Conservation (phyloP, 2,113 vertebrate species). For the Callionymus lyra region DNA sequence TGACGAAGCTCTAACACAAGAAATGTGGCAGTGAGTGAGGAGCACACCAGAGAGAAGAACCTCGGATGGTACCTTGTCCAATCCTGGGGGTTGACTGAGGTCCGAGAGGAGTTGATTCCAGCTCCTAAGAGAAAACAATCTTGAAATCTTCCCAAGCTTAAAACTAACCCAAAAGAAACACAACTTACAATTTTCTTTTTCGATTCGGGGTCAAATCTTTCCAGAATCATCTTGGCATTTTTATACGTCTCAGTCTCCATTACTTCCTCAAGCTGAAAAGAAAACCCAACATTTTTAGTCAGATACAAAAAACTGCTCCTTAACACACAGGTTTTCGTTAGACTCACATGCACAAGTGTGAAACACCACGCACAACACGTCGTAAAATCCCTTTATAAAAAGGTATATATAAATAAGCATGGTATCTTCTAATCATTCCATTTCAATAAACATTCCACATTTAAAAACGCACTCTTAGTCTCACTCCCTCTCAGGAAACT, state of each 20-base stretch:
- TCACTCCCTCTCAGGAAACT: too few relatives aligned
- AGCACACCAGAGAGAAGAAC: neutral
- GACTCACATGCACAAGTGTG: too few relatives aligned
- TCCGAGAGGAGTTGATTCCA: constrained; percentile 71
- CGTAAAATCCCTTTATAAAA: too few relatives aligned
- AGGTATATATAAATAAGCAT: too few relatives aligned
- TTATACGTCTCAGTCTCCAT: constrained; percentile 99
- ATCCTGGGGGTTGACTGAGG: constrained; percentile 76
- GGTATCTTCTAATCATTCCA: too few relatives aligned
- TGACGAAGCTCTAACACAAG: constrained; percentile 82
- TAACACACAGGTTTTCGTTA: too few relatives aligned
- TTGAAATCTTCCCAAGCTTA: neutral
- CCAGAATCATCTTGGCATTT: constrained; percentile 93
- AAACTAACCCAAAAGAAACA: neutral
- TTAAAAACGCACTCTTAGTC: too few relatives aligned
- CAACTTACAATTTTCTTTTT: constrained; percentile 70
- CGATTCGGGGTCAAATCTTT: constrained; percentile 93
- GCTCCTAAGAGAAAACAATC: constrained; percentile 58
- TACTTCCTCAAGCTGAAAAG: constrained; percentile 88
- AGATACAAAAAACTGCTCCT: neutral
- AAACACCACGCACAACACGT: too few relatives aligned
- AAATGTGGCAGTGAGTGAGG: constrained; percentile 11
- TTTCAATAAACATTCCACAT: too few relatives aligned
- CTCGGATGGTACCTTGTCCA: constrained; percentile 78
- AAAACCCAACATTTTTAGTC: too few relatives aligned